Conservation (phyloP, 1,140 invertebrate genomes). For the Drosophila athabasca region DNA sequence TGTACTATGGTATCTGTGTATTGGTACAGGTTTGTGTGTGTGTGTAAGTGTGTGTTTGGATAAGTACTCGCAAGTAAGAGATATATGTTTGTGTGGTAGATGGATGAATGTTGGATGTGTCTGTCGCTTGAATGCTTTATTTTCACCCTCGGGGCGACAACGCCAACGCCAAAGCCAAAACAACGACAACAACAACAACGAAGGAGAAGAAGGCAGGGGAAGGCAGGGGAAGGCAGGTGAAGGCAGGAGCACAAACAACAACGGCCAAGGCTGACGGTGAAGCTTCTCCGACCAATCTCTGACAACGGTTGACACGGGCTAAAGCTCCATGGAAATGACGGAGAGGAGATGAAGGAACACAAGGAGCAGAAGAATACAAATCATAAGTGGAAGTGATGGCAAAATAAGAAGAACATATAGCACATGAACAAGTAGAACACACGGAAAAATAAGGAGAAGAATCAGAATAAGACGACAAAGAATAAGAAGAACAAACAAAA, state of each 20-base stretch:
- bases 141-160: constrained; percentile 79
- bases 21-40: constrained; percentile 2
- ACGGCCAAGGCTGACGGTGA: constrained; percentile 50
- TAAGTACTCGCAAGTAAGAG: constrained; percentile 3
- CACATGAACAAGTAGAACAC: background rate
- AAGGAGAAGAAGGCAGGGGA: constrained; percentile 1
- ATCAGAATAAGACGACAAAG: too few species aligned
- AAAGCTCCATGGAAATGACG: constrained; percentile 61
- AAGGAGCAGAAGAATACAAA: constrained; percentile 8
- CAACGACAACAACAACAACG: constrained; percentile 26
- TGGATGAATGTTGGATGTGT: constrained; percentile 52
- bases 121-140: constrained; percentile 74
- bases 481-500: too few species aligned
- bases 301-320: constrained; percentile 77
- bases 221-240: too few species aligned
- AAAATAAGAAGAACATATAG: constrained; percentile 12
- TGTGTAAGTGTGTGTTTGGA: constrained; percentile 9
- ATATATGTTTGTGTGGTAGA: constrained; percentile 22
- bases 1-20: background rate
- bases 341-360: constrained; percentile 1
- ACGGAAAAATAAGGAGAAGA: too few species aligned
- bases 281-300: constrained; percentile 23
- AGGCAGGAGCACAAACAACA: constrained; percentile 24
- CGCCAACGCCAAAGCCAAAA: constrained; percentile 49
- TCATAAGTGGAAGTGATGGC: background rate